These are phyloP conservation scores for Sebastes minor DNA, from an alignment of 2,797 vertebrate species.

Conservation along the genomic window DNA sequence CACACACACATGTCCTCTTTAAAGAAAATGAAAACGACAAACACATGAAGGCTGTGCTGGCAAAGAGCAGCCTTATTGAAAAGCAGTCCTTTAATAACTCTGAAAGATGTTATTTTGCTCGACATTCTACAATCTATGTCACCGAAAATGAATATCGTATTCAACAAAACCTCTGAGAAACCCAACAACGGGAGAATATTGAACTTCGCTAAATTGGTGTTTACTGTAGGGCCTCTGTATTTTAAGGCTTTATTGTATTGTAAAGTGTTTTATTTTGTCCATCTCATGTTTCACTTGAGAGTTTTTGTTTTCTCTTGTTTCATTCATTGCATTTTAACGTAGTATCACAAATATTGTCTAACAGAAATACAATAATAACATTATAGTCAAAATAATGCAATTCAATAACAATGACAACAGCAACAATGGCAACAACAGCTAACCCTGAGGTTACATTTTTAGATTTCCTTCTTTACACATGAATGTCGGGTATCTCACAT, in stretches of 20 bases:
- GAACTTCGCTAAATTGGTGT: neutral
- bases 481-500: neutral
- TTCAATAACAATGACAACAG: neutral
- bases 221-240: neutral
- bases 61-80: neutral
- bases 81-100: neutral
- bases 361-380: neutral
- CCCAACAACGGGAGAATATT: neutral
- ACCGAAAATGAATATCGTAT: neutral
- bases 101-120: neutral
- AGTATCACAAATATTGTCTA: neutral
- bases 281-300: neutral
- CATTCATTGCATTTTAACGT: neutral
- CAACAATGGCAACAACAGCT: too few relatives aligned
- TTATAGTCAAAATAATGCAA: neutral
- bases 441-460: neutral
- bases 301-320: neutral
- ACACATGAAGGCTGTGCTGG: neutral
- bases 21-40: neutral
- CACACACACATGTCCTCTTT: neutral
- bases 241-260: neutral
- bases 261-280: neutral
- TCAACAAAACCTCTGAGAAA: neutral
- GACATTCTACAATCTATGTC: neutral
- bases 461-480: neutral